Evolutionary conservation across 1,140 invertebrate species (phyloP).

Genomic region (Holotrichia oblita): DNA sequence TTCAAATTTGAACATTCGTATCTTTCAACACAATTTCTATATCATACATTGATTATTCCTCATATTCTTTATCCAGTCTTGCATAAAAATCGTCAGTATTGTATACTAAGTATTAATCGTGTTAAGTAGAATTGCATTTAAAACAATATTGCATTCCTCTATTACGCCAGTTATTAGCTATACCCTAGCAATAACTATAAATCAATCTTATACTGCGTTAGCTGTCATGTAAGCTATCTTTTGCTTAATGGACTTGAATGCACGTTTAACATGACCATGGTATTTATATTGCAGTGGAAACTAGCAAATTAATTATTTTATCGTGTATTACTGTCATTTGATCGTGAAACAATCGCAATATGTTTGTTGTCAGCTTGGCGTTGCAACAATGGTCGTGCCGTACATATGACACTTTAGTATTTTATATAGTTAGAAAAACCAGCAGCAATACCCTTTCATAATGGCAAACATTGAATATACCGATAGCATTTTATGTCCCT

Average conservation of each 20-base stretch:
- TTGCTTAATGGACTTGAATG: not conserved
- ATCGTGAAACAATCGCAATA: conserved; percentile 1
- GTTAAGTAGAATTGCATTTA: too few relatives aligned
- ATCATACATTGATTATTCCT: too few relatives aligned
- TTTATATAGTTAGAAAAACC: not conserved
- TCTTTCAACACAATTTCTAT: too few relatives aligned
- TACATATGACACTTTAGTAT: not conserved
- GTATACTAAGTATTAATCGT: too few relatives aligned
- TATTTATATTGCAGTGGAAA: not conserved
- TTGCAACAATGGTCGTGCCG: not conserved
- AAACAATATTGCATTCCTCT: too few relatives aligned
- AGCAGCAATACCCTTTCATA: not conserved
- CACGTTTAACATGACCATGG: not conserved
- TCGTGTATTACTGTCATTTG: not conserved
- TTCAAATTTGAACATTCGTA: too few relatives aligned
- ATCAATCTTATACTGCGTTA: too few relatives aligned
- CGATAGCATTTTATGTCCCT: not conserved
- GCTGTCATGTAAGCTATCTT: not conserved
- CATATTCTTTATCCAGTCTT: too few relatives aligned
- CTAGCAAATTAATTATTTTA: not conserved
- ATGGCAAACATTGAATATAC: not conserved
- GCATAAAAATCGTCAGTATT: too few relatives aligned
- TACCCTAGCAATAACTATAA: too few relatives aligned
- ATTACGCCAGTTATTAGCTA: too few relatives aligned
- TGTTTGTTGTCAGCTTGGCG: not conserved